phyloP scores from a whole-genome alignment of 2,797 vertebrate genomes.

The Syndactyla subalaris region DNA sequence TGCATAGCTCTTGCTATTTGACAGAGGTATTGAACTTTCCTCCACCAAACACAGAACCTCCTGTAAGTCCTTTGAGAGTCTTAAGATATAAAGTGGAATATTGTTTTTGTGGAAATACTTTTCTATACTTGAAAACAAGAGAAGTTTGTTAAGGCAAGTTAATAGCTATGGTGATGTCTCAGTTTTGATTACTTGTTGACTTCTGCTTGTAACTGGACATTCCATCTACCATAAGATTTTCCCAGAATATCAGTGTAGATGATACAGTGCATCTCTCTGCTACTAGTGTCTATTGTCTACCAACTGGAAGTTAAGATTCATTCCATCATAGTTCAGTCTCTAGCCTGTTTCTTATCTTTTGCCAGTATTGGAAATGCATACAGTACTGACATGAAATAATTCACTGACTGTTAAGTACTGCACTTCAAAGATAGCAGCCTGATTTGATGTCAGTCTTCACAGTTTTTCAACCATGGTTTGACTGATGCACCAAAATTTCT shows the following conservation, averaged over 20 bases:
- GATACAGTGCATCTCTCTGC: neutral
- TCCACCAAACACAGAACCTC: neutral
- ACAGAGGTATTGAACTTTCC: neutral
- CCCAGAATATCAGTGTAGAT: neutral
- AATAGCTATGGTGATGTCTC: neutral
- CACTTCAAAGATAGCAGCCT: neutral
- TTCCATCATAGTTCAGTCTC: neutral
- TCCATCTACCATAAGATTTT: neutral
- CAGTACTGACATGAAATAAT: conserved; percentile 13
- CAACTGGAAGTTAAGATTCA: neutral
- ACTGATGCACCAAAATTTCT: conserved; percentile 16
- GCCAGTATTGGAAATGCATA: neutral
- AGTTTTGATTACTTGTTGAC: neutral
- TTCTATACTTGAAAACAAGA: neutral
- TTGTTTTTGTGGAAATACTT: neutral
- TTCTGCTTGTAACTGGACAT: neutral
- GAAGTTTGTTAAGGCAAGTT: neutral
- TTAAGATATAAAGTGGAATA: neutral
- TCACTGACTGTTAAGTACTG: neutral
- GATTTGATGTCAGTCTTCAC: neutral
- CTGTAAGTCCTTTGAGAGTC: neutral
- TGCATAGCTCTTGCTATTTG: neutral
- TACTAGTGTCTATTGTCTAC: neutral
- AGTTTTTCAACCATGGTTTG: neutral
- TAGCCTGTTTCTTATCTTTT: neutral